phyloP scores from a whole-genome alignment of 2,797 vertebrate species.

The Fistularia tabacaria region DNA sequence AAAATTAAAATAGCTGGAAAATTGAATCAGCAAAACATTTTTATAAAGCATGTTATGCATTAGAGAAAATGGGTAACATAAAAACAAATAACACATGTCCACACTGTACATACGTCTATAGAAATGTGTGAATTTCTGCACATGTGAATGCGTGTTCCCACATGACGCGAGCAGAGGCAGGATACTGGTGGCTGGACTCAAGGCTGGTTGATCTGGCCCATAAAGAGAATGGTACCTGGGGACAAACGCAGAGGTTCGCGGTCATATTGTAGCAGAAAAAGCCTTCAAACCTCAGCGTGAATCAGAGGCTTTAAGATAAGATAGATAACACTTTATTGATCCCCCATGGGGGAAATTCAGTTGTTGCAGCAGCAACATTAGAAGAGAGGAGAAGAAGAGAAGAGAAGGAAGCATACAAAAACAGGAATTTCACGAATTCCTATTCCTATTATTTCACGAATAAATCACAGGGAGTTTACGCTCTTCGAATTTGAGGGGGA shows the following conservation, averaged over 20 bases:
- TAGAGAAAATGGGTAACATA: conserved; percentile 52
- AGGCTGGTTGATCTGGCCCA: conserved; percentile 94
- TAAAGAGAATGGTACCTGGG: conserved; percentile 90
- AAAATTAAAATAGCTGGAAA: conserved; percentile 54
- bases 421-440: too few species aligned
- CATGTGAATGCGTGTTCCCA: conserved; percentile 18
- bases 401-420: too few species aligned
- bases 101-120: conserved; percentile 41
- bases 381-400: too few species aligned
- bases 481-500: not conserved
- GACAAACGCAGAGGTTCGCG: conserved; percentile 15
- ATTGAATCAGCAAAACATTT: conserved; percentile 46
- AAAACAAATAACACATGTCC: conserved; percentile 60
- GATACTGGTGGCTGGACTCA: conserved; percentile 48
- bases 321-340: too few species aligned
- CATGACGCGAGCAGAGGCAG: conserved; percentile 5
- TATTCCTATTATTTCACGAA: too few species aligned
- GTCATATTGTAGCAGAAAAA: not conserved
- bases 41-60: conserved; percentile 40
- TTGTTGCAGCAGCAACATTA: too few species aligned
- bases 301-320: too few species aligned
- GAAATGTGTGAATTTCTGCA: conserved; percentile 18
- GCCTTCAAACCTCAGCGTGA: too few species aligned
- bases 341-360: too few species aligned
- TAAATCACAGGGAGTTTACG: not conserved